phyloP scores from a whole-genome alignment of 2,797 vertebrate species.

The Anabacerthia variegaticeps region DNA sequence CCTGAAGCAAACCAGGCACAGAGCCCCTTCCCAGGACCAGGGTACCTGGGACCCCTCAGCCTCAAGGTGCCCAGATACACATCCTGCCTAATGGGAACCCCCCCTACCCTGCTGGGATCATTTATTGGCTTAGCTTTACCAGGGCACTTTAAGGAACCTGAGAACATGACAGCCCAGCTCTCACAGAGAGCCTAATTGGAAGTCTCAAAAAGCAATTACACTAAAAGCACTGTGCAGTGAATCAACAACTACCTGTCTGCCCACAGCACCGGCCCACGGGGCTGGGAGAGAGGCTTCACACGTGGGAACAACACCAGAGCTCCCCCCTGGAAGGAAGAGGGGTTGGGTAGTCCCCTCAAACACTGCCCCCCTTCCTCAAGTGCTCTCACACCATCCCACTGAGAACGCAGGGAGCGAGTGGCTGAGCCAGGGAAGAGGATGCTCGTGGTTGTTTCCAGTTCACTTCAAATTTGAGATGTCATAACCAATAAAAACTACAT shows the following conservation, averaged over 20 bases:
- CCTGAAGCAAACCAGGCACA: not conserved
- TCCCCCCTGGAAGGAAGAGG: not conserved
- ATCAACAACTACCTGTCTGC: not conserved
- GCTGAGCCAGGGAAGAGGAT: constrained; percentile 4
- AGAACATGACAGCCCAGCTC: not conserved
- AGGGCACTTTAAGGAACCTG: not conserved
- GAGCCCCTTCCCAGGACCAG: not conserved
- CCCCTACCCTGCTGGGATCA: not conserved
- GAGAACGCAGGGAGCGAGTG: not conserved
- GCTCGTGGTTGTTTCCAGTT: not conserved
- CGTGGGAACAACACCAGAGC: not conserved
- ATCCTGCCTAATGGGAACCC: not conserved
- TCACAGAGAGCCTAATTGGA: not conserved
- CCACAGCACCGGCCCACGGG: not conserved
- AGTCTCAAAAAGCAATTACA: constrained; percentile 10
- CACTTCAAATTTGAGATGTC: not conserved
- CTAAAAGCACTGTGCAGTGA: constrained; percentile 5
- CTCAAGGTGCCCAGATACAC: fast-evolving
- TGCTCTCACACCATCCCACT: not conserved
- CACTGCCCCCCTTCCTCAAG: not conserved
- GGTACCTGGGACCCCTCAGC: not conserved
- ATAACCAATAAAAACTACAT: not conserved
- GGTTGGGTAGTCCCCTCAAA: not conserved
- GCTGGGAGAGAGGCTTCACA: not conserved
- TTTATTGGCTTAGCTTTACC: fast-evolving